Base-by-base conservation (phyloP, 2,888 invertebrate genomes). In the Dryococelus australis region DNA sequence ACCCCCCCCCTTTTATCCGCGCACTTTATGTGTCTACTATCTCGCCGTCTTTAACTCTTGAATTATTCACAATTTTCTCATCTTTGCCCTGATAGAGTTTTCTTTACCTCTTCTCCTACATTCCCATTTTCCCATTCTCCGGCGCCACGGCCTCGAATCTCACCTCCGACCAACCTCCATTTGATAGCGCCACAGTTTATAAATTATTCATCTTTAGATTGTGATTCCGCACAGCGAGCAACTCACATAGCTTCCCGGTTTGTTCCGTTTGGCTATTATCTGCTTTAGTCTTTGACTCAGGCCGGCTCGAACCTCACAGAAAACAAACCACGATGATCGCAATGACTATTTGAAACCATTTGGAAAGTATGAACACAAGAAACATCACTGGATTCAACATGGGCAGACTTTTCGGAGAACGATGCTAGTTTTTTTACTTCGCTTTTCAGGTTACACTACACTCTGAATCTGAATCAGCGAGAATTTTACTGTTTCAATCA, bases 11-110 rank as follows among this genome's bases (percentile, higher is more conserved):
- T 13, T 27, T 83, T 43, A 8, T 27, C 43, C 83, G 3, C 26
- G 16, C 83, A 27, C 35, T 35, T 80, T 87, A 35, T 27, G 83
- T 86, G 43, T 85, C 47, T 43, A 12, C 47, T 78, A 85, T 53
- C 43, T 79, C 85, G 27, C 85, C 84, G 79, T 79, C 85, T 79
- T 43, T 65, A 65, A 79, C 43, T 79, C 85, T 35, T 87, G 85
- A 79, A 85, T 85, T 87, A 87, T 87, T 85, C 87, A 87, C 79
- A 43, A 85, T 51, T 87, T 87, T 35, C 85, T 85, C 85, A 85
- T 85, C 81, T 87, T 79, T 65, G 85, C 85, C 79, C 83, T 86
- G 86, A 86, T 87, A 81, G 87, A 81, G 85, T 47, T 85, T 81
- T 81, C 85, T 85, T 81, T 81, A 43, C 51, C 85, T 20, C 28